Evolutionary conservation across 2,888 invertebrate species (phyloP), one percentile per base, ranked within the genome.

Genomic region (Protophormia terraenovae): DNA sequence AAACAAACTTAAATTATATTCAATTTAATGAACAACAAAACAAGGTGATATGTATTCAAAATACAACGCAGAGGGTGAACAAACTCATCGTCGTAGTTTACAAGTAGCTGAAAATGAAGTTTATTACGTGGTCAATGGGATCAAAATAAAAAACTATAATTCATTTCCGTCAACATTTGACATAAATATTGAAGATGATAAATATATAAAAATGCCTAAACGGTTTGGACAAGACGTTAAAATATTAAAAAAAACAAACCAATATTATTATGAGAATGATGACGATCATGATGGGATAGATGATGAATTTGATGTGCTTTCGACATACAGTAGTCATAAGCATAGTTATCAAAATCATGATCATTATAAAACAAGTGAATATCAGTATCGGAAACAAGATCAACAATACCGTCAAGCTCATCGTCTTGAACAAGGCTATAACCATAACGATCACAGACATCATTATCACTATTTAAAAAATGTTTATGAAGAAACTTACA

Each of bases 41-140:
- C 29, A 55, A 66, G 32, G 45, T 66, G 73, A 73, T 67, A 81
- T 81, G 80, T 75, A 60, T 73, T 67, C 80, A 27, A 73, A 50
- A 81, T 29, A 73, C 22, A 81, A 66, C 4, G 3, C 27, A 38
- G 50, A 29, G 12, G 29, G 19, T 60, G 66, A 47, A 66, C 58
- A 67, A 22, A 47, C 12, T 50, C 35, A 47, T 29, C 16, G 29
- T 16, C 55, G 29, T 29, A 66, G 27, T 32, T 7, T 27, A 12
- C 58, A 73, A 22, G 35, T 35, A 1, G n/a, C 24, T 47, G 66
- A 58, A 12, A 81, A 58, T 67, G 66, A 7, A 38, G 27, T n/a
- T 35, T 47, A 64, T 27, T 50, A 32, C 16, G 62, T 53, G 19
- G 27, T 3, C 8, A 58, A 53, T 66, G 64, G 38, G n/a, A 76